Base-by-base conservation (phyloP, 2,888 invertebrate genomes). In the Acleris sparsana region DNA sequence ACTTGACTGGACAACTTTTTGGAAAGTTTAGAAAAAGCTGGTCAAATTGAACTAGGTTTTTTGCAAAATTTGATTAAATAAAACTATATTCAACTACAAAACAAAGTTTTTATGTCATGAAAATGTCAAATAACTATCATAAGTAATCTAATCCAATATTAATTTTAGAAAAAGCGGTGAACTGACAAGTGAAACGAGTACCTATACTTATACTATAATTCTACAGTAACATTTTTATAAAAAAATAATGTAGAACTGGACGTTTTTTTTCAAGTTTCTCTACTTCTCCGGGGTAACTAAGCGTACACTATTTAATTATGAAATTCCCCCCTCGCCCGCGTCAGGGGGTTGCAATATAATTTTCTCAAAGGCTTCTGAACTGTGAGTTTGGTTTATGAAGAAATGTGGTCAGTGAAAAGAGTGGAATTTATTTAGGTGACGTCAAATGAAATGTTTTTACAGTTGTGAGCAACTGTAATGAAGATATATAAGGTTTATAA, bases 221-320 rank as follows among this genome's bases (percentile, higher is more conserved):
- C 46, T 29, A 56, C 29, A 51, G 55, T 39, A 55, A 53, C 43
- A 4, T 58, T 65, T 25, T 62, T 49, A 58, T 53, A 16, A 57
- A 53, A 58, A 62, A 48, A 57, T 66, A 62, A 66, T 61, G 51
- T n/a, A 57, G 33, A 56, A 22, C 33, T 20, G 17, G 6, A 4
- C 17, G 53, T 53, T 48, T 64, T 25, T 65, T 65, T 61, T 3
- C 6, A 78, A 75, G 78, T 76, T 79, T 75, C 74, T 70, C 72
- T 72, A 74, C 76, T 78, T 75, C 79, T 76, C 79, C 77, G 73
- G 76, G 70, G 80, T 84, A 86, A 86, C 87, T 87, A 87, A 86
- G 83, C 86, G 82, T 82, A 72, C 79, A 83, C 87, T 87, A 87
- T 88, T 87, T 87, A 85, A 88, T 87, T 87, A 87, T 84, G 80